Percentiles rank a stretch among this genome's conserved stretches.
These are phyloP conservation scores for Pteromalus puparum DNA, from an alignment of 1,140 invertebrate species.

Conservation along the genomic window DNA sequence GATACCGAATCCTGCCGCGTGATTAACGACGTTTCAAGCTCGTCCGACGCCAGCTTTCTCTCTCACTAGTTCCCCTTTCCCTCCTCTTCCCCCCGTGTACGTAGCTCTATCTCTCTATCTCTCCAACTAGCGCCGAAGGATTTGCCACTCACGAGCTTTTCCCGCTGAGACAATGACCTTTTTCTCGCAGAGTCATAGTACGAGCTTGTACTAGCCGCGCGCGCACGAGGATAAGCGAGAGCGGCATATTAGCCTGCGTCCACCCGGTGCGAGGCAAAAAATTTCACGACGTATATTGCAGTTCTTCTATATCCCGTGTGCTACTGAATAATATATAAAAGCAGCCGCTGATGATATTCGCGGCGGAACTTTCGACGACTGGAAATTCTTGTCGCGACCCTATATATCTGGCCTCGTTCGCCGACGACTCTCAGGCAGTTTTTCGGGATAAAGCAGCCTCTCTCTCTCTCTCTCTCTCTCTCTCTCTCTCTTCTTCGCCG, in stretches of 20 bases:
- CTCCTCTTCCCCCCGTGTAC: not conserved
- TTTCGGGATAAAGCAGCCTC: conserved; percentile 6
- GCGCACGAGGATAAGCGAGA: conserved; percentile 28
- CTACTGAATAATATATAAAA: not conserved
- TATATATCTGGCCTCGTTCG: not conserved
- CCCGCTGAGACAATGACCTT: conserved; percentile 63
- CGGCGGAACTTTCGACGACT: not conserved
- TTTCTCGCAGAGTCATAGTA: conserved; percentile 49
- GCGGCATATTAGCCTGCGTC: not conserved
- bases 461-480: not conserved
- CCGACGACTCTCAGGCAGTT: not conserved
- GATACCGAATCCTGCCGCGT: conserved; percentile 70
- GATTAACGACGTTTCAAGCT: conserved; percentile 73
- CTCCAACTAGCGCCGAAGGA: conserved; percentile 58
- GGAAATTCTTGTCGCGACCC: not conserved
- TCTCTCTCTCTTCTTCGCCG: not conserved
- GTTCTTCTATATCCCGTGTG: not conserved
- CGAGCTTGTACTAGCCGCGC: conserved; percentile 18
- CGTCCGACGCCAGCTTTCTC: conserved; percentile 55
- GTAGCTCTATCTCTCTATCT: conserved; percentile 9
- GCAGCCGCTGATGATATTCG: not conserved
- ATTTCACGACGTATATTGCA: not conserved
- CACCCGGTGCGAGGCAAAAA: not conserved
- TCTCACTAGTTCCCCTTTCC: not conserved
- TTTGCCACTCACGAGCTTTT: conserved; percentile 70